Evolutionary conservation across 2,113 vertebrate genomes (phyloP), one percentile per base, ranked within the genome.

Genomic region (Rattus rattus): DNA sequence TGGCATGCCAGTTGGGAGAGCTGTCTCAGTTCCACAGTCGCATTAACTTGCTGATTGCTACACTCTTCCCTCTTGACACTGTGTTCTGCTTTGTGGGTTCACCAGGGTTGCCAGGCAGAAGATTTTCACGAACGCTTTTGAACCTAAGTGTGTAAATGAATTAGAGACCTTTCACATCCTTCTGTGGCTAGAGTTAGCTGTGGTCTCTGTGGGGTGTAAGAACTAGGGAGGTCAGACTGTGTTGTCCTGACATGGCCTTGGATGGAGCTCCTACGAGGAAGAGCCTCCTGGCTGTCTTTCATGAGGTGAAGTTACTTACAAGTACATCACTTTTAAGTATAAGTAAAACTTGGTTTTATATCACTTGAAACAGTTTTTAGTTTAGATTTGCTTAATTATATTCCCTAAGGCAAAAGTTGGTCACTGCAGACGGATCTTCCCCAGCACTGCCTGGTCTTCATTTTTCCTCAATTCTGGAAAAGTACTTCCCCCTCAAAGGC

Each of bases 281-380:
- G 83, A 85, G 39, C 83, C 24, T 39, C n/a, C 59, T 65, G 61
- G 39, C 61, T 67, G n/a, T 67, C 83, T 20, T 63, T 47, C 83
- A 47, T 5, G 16, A 85, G 59, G 14, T 65, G 26, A 47, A 61
- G 59, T 80, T 59, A 33, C 47, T 67, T 56, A 54, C 43, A 67
- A 19, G 65, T 49, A 14, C 67, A 43, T 33, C 20, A 61, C n/a
- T 86, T 91, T 65, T 61, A 70, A 77, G 70, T 69, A 91, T 81
- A 84, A 95, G 47, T 76, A 79, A 88, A 88, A 72, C 69, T 90
- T 80, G 90, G 80, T 67, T 92, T 76, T 69, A 61, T 22, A 75
- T 36, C 54, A 19, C 49, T 93, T 81, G 73, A 70, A 75, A 73
- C 8, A 14, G 3, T 73, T 89, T 94, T 49, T 59, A 69, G 65